Base-by-base conservation (phyloP, 2,797 vertebrate species). In the Adrianichthys oophorus region DNA sequence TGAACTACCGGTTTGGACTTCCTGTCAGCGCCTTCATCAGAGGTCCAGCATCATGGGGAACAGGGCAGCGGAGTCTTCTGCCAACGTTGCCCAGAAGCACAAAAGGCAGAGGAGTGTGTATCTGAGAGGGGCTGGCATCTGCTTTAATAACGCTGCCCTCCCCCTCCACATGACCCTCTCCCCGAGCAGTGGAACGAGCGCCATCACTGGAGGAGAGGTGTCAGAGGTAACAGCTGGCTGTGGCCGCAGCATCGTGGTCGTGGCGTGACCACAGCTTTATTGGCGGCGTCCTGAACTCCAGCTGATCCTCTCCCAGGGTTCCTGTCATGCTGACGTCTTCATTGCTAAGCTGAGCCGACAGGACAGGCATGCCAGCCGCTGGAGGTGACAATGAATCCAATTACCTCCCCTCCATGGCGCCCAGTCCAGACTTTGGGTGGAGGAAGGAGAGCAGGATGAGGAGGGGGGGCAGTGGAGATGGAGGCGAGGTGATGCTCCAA, bases 311-410 rank as follows among this genome's bases (percentile, higher is more conserved):
- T 95, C 94, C 92, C 91, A 91, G 95, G 95, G 89, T 91, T 92
- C 78, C 95, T 96, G 96, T 98, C 96, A 96, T 90, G 82, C 92
- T 98, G 97, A 98, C 95, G 94, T 98, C 96, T 98, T 98, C 95
- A 98, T 98, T 94, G 91, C 94, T 98, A 97, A 98, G 92, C 94
- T 90, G 94, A 96, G 93, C 93, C 94, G 96, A 98, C 97, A 87
- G 94, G 92, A 93, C 91, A 90, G 92, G 94, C 93, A 94, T 95
- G 94, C 94, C 94, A 96, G 95, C 94, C 93, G 95, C 92, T 78
- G 92, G 93, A 98, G 95, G 95, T 97, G 96, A 98, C 95, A 98
- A 95, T 94, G 97, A 98, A 98, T 98, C 96, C 96, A 98, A 98
- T 98, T 98, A 98, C 94, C 95, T 95, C 93, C 95, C 91, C 95